Evolutionary conservation across 1,140 invertebrate genomes (phyloP), one percentile per base, ranked within the genome.

Genomic region (Mya arenaria): DNA sequence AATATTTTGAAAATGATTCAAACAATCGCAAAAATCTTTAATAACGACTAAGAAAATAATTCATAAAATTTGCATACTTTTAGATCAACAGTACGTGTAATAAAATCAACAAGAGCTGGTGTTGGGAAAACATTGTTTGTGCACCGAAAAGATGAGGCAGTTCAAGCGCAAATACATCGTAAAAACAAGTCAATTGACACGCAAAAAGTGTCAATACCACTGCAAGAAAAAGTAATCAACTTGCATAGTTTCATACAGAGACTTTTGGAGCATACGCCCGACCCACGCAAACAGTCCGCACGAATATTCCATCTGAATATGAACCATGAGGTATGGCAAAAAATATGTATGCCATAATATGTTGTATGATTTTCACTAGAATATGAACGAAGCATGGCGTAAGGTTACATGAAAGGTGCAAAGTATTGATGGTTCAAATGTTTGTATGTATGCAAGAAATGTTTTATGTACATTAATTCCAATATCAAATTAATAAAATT

Each of bases 301-400:
- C 75, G 86, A n/a, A 80, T 88, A 28, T 79, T 89, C 65, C 89
- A 90, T 69, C 60, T 90, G 36, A 84, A 90, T 66, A 80, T 90
- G 36, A 83, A 86, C 19, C 84, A 87, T 79, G 86, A 90, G 84
- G 89, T 90, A 44, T 13, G 8, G 44, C 28, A n/a, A n/a, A n/a
- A n/a, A n/a, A n/a, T n/a, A n/a, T n/a, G n/a, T n/a, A n/a, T n/a
- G n/a, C n/a, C n/a, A n/a, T n/a, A n/a, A n/a, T n/a, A n/a, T n/a
- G n/a, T n/a, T n/a, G n/a, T n/a, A n/a, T n/a, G n/a, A n/a, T n/a
- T n/a, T n/a, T n/a, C n/a, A n/a, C n/a, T n/a, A n/a, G n/a, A n/a
- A n/a, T n/a, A n/a, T n/a, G n/a, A n/a, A n/a, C n/a, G n/a, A n/a
- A n/a, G n/a, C n/a, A n/a, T n/a, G n/a, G n/a, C n/a, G n/a, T n/a